These are phyloP conservation scores for Ditula angustiorana DNA, from an alignment of 2,888 invertebrate genomes.

Conservation along the genomic window DNA sequence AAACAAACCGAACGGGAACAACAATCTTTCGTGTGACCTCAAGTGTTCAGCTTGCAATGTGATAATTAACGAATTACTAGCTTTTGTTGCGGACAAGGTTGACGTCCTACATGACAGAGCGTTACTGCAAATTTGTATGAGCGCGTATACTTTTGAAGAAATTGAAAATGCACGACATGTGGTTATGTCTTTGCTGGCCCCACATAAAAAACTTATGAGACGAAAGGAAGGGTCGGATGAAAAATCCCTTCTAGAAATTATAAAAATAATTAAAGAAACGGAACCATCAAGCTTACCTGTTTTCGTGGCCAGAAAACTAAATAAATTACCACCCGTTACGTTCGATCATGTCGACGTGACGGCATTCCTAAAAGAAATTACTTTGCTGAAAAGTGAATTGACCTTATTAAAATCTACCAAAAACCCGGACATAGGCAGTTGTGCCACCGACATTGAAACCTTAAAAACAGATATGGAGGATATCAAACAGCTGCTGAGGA, in stretches of 20 bases:
- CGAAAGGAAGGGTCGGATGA: neutral
- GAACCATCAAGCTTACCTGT: neutral
- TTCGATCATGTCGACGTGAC: slow-evolving; percentile 3
- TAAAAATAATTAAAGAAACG: neutral
- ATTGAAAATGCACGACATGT: neutral
- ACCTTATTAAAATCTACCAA: neutral
- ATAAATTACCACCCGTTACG: neutral
- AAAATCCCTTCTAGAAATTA: neutral
- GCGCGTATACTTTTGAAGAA: neutral
- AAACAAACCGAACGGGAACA: too few species aligned
- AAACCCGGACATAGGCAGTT: neutral
- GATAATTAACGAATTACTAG: neutral
- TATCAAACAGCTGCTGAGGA: neutral
- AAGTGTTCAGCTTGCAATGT: neutral
- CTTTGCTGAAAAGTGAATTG: neutral
- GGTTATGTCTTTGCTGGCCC: neutral
- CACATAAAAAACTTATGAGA: neutral
- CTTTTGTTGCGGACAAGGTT: neutral
- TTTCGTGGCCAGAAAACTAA: neutral
- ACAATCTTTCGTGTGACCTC: too few species aligned
- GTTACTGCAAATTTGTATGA: neutral
- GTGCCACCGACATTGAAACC: neutral
- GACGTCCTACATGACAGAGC: neutral
- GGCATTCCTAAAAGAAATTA: neutral
- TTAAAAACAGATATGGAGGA: neutral